Conservation (phyloP, 2,888 invertebrate species). For the Hyposoter didymator region DNA sequence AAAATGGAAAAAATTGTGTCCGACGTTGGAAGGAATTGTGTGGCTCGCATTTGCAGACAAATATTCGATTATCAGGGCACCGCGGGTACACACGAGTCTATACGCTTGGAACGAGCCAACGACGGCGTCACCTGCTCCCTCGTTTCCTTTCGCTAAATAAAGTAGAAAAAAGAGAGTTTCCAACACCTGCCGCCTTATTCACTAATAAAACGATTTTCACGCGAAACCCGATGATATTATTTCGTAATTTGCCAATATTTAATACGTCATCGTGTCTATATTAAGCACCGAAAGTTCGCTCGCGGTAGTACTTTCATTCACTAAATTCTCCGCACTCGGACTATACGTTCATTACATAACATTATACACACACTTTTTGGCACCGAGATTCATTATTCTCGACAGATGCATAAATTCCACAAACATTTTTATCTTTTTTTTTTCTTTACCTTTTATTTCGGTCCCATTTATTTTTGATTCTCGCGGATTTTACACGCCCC, state of each 20-base stretch:
- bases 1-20: not conserved
- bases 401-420: not conserved
- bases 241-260: slow-evolving; percentile 20
- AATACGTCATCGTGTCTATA: slow-evolving; percentile 12
- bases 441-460: slow-evolving; percentile 7
- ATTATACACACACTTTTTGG: not conserved
- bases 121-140: slow-evolving; percentile 3
- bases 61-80: slow-evolving; percentile 8
- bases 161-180: not conserved
- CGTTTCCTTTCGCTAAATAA: not conserved
- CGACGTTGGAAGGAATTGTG: not conserved
- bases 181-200: slow-evolving; percentile 31
- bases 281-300: slow-evolving; percentile 16
- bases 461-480: not conserved
- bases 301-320: not conserved
- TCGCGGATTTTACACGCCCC: not conserved
- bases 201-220: slow-evolving; percentile 12
- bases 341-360: slow-evolving; percentile 9
- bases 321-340: not conserved
- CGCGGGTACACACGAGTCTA: not conserved
- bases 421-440: not conserved
- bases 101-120: not conserved
- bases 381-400: not conserved
- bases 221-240: slow-evolving; percentile 12
- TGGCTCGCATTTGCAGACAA: not conserved